phyloP scores from a whole-genome alignment of 2,888 invertebrate species.

The Hyles lineata region DNA sequence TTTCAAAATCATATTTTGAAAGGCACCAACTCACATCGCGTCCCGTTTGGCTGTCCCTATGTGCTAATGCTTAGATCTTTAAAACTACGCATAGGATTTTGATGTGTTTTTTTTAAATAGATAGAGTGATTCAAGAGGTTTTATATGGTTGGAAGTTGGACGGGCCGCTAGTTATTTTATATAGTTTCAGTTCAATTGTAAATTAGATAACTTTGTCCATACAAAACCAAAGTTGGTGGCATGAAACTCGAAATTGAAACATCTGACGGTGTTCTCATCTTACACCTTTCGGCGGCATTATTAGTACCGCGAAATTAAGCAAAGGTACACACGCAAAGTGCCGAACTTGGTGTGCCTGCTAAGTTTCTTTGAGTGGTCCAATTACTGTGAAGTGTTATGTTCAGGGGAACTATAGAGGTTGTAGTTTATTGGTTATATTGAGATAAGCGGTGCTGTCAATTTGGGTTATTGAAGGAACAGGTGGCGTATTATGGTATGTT shows the following conservation, averaged over 20 bases:
- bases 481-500: neutral
- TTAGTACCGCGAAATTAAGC: neutral
- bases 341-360: neutral
- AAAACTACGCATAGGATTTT: no score
- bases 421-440: neutral
- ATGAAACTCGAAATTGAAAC: neutral
- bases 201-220: conserved; percentile 2
- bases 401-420: neutral
- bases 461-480: neutral
- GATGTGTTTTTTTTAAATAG: no score
- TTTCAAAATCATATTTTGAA: no score
- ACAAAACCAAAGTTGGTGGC: neutral
- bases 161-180: no score
- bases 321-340: conserved; percentile 16
- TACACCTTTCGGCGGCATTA: conserved; percentile 6
- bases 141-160: no score
- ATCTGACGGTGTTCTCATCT: conserved; percentile 14
- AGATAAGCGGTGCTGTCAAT: neutral
- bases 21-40: no score
- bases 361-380: conserved; percentile 10
- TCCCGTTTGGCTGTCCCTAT: no score
- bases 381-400: conserved; percentile 6
- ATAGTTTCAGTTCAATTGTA: no score
- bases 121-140: no score
- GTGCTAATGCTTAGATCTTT: no score